Evolutionary conservation across 2,888 invertebrate species (phyloP).

Genomic region (Trichacis sp.): DNA sequence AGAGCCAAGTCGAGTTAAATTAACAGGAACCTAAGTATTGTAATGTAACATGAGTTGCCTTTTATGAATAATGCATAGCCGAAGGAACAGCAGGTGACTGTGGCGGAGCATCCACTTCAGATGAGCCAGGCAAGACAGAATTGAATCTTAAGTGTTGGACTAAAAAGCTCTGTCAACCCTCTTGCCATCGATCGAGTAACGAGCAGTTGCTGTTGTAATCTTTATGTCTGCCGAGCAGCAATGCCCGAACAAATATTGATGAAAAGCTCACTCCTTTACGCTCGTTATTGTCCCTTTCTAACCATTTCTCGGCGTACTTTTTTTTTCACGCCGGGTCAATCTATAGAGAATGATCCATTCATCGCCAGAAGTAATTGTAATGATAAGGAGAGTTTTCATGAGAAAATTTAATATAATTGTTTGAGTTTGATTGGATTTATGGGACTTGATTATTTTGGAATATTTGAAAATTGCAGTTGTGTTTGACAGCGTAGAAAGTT

Average conservation of each 20-base stretch:
- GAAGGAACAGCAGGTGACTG: constrained; percentile 63
- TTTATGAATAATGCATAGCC: constrained; percentile 66
- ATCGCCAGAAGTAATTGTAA: no score
- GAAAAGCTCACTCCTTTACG: constrained; percentile 16
- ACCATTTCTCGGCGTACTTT: not conserved
- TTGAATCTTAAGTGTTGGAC: constrained; percentile 64
- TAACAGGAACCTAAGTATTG: constrained; percentile 26
- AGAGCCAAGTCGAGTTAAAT: constrained; percentile 31
- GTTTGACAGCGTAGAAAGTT: no score
- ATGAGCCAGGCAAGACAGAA: constrained; percentile 67
- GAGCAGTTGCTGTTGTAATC: constrained; percentile 45
- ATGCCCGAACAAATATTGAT: constrained; percentile 22
- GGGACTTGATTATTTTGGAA: no score
- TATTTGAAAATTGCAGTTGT: no score
- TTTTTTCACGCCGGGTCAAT: no score
- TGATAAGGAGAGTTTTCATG: no score
- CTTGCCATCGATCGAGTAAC: constrained; percentile 52
- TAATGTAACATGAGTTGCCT: constrained; percentile 55
- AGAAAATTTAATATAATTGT: no score
- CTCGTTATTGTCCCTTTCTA: not conserved
- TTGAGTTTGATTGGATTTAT: no score
- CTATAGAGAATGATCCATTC: no score
- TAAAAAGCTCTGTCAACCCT: constrained; percentile 58
- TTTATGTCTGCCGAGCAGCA: constrained; percentile 28
- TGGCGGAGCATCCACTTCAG: constrained; percentile 65